Evolutionary conservation across 2,797 vertebrate genomes (phyloP), one percentile per base, ranked within the genome.

Genomic region (Notolepis coatsorum): DNA sequence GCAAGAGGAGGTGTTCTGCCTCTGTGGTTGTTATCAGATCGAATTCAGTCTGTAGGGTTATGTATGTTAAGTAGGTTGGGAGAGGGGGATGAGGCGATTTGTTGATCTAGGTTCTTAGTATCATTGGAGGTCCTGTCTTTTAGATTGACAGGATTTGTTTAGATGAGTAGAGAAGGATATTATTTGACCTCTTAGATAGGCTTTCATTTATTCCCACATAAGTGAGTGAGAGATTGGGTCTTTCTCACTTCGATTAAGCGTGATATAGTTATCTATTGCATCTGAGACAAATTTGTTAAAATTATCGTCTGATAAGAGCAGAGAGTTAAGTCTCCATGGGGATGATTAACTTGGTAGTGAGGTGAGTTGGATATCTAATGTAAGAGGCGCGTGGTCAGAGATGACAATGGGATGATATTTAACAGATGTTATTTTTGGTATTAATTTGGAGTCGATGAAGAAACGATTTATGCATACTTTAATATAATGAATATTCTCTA

Each of bases 181-280:
- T 2, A 77, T 75, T 42, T 69, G 51, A 9, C 68, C 60, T 3
- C 10, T 0, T 2, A 77, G 31, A 28, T 65, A 77, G 3, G 56
- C 65, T 28, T 73, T 83, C 23, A 72, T 21, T 23, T 62, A 67
- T 2, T 59, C n/a, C n/a, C n/a, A n/a, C n/a, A n/a, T n/a, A n/a
- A n/a, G n/a, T n/a, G n/a, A n/a, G n/a, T n/a, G n/a, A n/a, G n/a
- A n/a, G n/a, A n/a, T n/a, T n/a, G n/a, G n/a, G n/a, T n/a, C n/a
- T n/a, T n/a, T n/a, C n/a, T n/a, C 65, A 49, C 43, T 63, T 20
- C 61, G 50, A 4, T 78, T 69, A 31, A 56, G 12, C 7, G 9
- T 24, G 4, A 13, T 43, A 61, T 49, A 68, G 12, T 41, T 35
- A 12, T 69, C 51, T 20, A 58, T 24, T 17, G 35, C 23, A 4